Conservation (phyloP, 1,140 invertebrate genomes). For the Phthorimaea operculella region DNA sequence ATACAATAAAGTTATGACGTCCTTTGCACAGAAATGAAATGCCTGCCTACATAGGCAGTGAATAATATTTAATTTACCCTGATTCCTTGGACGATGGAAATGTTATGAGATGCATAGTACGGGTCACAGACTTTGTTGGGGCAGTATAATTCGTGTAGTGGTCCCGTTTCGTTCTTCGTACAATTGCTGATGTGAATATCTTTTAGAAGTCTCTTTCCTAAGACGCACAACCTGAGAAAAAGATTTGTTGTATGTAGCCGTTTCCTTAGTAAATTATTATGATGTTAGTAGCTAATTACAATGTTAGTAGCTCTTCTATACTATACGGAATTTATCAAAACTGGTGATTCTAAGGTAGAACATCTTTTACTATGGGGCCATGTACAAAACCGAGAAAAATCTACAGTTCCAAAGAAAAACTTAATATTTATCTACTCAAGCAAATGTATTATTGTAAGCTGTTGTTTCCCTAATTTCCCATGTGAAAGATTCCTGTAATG, state of each 20-base stretch:
- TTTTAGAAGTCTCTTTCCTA: slow-evolving; percentile 88
- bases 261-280: no score
- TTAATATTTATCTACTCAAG: no score
- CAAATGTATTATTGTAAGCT: no score
- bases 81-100: slow-evolving; percentile 75
- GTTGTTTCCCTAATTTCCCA: no score
- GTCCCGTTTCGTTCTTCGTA: slow-evolving; percentile 75
- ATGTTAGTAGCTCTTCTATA: no score
- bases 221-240: slow-evolving; percentile 80
- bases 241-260: background rate
- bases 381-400: no score
- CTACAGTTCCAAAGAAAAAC: no score
- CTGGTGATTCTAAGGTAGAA: no score
- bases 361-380: background rate
- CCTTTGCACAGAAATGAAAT: background rate
- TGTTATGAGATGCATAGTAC: slow-evolving; percentile 77
- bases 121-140: slow-evolving; percentile 80
- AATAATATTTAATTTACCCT: slow-evolving; percentile 61
- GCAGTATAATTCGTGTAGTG: slow-evolving; percentile 78
- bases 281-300: no score
- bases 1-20: background rate
- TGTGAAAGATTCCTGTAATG: no score
- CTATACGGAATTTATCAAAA: no score
- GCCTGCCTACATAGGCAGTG: background rate
- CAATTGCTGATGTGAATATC: slow-evolving; percentile 80